Base-by-base conservation (phyloP, 2,113 vertebrate species). In the Eidolon helvum region DNA sequence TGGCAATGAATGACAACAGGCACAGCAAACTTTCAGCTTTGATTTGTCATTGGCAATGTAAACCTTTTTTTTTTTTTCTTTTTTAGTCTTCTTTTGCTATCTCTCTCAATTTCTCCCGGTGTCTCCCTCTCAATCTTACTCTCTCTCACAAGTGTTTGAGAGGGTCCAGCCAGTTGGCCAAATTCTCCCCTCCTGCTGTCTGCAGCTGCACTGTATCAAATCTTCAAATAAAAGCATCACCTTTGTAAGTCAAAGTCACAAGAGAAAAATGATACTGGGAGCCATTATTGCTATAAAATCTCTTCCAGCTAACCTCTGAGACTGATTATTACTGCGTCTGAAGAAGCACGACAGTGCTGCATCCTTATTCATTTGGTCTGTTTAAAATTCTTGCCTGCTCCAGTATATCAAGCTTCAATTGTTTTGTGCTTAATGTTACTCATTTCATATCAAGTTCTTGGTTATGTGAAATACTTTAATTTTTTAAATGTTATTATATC, bases 1-100 rank as follows among this genome's bases (percentile, higher is more conserved):
- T 98, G 98, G 98, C 99, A 99, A 99, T 99, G 99, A 99, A 99
- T 99, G 99, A 99, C 99, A 99, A 99, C 99, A 99, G 98, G 98
- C 98, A 98, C 98, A 96, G 97, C 87, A 12, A 98, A 99, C 98
- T 98, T 99, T 99, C 99, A 98, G 98, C 98, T 98, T 97, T 97
- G 98, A 99, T 99, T 98, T 98, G 98, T 99, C 98, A 98, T 97
- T 91, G 98, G 98, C 96, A 97, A 98, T 97, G 96, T 95, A 98
- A 94, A 90, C 97, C 97, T 84, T 82, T n/a, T 35, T 96, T 53
- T 53, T 19, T 93, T 96, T 97, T 86, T 48, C 97, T 22, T 66
- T n/a, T 50, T n/a, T 10, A 82, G 19, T 82, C 3, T 57, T 71
- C 87, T 15, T 91, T 87, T 63, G 57, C 33, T 61, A 4, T 35